Base-by-base conservation (phyloP, 30 jellyfish, hydroid and myxozoan species). In the Morbakka virulenta region DNA sequence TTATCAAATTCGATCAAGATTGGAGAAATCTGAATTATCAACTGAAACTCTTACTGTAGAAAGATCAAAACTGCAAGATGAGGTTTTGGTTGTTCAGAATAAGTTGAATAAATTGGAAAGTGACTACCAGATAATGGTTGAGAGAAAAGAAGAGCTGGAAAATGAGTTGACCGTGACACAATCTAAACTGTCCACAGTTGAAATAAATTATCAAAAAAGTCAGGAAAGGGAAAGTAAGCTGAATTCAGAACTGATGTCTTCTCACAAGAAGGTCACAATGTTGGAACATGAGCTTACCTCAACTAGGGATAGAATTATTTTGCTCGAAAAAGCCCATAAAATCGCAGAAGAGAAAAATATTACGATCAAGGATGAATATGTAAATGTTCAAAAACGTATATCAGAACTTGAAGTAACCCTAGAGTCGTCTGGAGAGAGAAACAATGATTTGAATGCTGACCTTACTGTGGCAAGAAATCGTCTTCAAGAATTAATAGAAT, bases 321-420 rank as follows among this genome's bases (percentile, higher is more conserved):
- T 68, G 63, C 93, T 91, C 2, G 96, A 85, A 26, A 81, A 94
- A 35, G 95, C 92, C n/a, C 36, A 50, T 28, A 79, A 85, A 66
- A 57, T 75, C 47, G 49, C 74, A 64, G 98, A 91, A 25, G 93
- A 79, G 64, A 69, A 81, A 85, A 80, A 68, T 27, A 28, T 82
- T 2, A 87, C 72, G 66, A 49, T 91, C 24, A 68, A 74, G 29
- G 95, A 82, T 23, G 95, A 91, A 34, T 70, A 70, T 20, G 49
- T 86, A 50, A 87, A 35, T 2, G 95, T 89, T 4, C 94, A 86
- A 82, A 91, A 91, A 51, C 88, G 95, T 4, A 88, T 85, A 23
- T 84, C 96, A 3, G 98, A 91, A 75, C 86, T 91, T 28, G 98
- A 91, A 81, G 94, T 86, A 12, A 35, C 96, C 33, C 73, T 82